Evolutionary conservation across 1,140 invertebrate species (phyloP).

Genomic region (Lasioglossum baleicum): DNA sequence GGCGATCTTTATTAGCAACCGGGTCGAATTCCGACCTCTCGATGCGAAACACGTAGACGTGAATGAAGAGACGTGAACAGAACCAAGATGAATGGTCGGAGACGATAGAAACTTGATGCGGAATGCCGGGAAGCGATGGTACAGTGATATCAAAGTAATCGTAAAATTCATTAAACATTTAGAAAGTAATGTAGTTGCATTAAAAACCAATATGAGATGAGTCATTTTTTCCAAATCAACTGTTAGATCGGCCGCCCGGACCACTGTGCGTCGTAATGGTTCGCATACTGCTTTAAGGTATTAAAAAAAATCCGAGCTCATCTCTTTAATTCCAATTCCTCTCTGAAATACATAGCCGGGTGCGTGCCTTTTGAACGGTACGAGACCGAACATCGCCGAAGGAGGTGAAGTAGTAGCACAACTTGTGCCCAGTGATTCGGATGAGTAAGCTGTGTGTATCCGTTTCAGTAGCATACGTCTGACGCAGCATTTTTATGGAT

Average conservation of each 20-base stretch:
- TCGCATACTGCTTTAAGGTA: no score
- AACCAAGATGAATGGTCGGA: neutral
- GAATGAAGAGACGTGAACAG: neutral
- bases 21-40: neutral
- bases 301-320: neutral
- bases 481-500: conserved; percentile 10
- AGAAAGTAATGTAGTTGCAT: no score
- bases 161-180: no score
- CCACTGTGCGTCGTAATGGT: no score
- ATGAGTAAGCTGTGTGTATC: neutral
- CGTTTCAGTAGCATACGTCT: neutral
- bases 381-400: neutral
- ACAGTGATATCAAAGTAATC: no score
- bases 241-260: no score
- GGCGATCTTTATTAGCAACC: conserved; percentile 7
- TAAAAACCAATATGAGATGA: no score
- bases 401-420: neutral
- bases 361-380: neutral
- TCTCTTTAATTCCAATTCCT: neutral
- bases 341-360: neutral
- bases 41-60: neutral
- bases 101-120: neutral
- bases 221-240: no score
- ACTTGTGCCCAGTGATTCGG: neutral
- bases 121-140: no score